Conservation (phyloP, 2,888 invertebrate genomes). For the Vesta saturnalis region DNA sequence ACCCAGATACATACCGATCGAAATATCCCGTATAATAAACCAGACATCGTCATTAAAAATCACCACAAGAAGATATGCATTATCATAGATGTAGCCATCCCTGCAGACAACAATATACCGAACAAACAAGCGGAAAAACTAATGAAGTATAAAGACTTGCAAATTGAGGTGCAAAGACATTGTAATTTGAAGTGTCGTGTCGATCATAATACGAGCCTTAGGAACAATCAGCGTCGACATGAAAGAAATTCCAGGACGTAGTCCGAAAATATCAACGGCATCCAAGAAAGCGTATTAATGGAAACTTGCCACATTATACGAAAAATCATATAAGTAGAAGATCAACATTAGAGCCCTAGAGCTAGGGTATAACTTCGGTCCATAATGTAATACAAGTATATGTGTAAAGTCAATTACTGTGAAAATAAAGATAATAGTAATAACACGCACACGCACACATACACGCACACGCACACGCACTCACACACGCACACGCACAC, state of each 20-base stretch:
- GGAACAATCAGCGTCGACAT: neutral
- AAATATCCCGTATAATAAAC: neutral
- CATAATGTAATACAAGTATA: too few species aligned
- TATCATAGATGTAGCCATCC: neutral
- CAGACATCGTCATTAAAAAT: neutral
- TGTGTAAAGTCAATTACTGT: too few species aligned
- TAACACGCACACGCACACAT: too few species aligned
- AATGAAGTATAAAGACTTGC: neutral
- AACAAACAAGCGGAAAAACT: neutral
- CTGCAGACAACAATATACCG: neutral
- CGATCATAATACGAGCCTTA: neutral
- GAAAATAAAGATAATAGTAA: too few species aligned
- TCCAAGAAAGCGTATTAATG: neutral
- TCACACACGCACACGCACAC: too few species aligned
- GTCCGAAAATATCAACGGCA: neutral
- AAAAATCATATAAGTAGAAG: too few species aligned
- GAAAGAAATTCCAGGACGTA: neutral
- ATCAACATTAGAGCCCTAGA: too few species aligned
- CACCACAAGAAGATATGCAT: neutral
- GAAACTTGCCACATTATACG: too few species aligned
- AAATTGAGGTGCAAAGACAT: neutral
- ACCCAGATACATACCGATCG: neutral
- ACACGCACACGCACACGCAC: too few species aligned
- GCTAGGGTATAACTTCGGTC: too few species aligned
- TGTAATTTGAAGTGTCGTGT: neutral